A percentile compares a stretch with the other conserved stretches of the same genome.
These are phyloP conservation scores for Regulus satrapa DNA, from an alignment of 2,113 vertebrate genomes.

Conservation along the genomic window DNA sequence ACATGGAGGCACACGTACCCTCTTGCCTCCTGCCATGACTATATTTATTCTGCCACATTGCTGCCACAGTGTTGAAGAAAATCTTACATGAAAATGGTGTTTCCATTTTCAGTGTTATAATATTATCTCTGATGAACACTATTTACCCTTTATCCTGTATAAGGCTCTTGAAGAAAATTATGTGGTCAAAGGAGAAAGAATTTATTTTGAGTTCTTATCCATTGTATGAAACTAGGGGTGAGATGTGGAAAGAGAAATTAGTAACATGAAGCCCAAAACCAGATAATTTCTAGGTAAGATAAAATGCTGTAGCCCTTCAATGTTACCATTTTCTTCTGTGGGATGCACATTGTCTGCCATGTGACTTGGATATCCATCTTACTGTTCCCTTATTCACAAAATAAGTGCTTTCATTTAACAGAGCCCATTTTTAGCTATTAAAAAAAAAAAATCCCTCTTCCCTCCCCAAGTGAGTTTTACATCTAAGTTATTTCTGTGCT, in stretches of 20 bases:
- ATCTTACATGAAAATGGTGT: neutral
- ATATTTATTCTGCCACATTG: neutral
- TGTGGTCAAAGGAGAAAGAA: neutral
- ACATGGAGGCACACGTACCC: fast-evolving
- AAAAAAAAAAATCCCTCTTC: neutral
- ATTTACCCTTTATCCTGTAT: neutral
- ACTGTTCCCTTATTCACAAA: neutral
- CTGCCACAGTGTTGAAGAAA: neutral
- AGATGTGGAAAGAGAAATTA: neutral
- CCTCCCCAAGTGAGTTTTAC: neutral
- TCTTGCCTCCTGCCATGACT: neutral
- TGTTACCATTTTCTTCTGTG: neutral
- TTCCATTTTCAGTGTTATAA: neutral
- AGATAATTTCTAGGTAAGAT: neutral
- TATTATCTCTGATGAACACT: neutral
- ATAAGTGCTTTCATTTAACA: neutral
- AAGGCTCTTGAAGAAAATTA: neutral
- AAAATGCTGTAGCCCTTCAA: neutral
- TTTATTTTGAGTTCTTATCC: neutral
- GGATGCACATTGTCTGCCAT: neutral
- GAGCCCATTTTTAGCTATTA: neutral
- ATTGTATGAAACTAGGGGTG: neutral
- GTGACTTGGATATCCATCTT: neutral
- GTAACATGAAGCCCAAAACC: neutral
- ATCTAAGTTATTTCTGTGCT: neutral